A percentile compares a stretch with the other conserved stretches of the same genome.
Conservation (phyloP, 2,797 vertebrate species). For the Geotrypetes seraphini region DNA sequence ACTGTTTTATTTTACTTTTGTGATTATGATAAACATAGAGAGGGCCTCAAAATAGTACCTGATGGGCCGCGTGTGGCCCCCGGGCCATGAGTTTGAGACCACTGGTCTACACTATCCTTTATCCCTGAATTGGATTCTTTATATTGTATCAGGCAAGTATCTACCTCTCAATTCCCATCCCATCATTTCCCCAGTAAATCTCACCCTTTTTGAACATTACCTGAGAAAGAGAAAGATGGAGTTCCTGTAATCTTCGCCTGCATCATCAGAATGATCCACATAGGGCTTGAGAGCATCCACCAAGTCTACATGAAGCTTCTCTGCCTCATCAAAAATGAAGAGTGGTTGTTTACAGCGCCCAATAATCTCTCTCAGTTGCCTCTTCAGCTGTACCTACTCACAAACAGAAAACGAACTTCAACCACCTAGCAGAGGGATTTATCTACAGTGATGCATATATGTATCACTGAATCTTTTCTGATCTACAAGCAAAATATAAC, state of each 20-base stretch:
- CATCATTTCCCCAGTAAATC: background rate
- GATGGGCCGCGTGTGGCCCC: too few species aligned
- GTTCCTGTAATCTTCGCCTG: constrained; percentile 44
- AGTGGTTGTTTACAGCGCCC: constrained; percentile 72
- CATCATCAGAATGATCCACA: constrained; percentile 54
- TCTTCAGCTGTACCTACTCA: constrained; percentile 66
- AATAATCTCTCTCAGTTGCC: constrained; percentile 65
- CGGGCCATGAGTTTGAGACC: too few species aligned
- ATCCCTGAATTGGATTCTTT: too few species aligned
- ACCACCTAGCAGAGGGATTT: background rate
- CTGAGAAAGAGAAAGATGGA: constrained; percentile 90
- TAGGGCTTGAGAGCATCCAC: constrained; percentile 79
- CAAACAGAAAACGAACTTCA: background rate
- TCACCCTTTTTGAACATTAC: constrained; percentile 45
- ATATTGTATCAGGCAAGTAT: too few species aligned
- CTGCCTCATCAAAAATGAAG: constrained; percentile 90
- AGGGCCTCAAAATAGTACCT: too few species aligned
- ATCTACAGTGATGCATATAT: too few species aligned
- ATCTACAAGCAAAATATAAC: too few species aligned
- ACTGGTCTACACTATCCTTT: too few species aligned
- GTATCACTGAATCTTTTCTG: too few species aligned
- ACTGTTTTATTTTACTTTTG: too few species aligned
- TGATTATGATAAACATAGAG: too few species aligned
- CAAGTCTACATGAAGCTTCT: constrained; percentile 82
- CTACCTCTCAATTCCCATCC: background rate